These are phyloP conservation scores for Helobdella robusta DNA, from an alignment of 2,888 invertebrate genomes.

Conservation along the genomic window DNA sequence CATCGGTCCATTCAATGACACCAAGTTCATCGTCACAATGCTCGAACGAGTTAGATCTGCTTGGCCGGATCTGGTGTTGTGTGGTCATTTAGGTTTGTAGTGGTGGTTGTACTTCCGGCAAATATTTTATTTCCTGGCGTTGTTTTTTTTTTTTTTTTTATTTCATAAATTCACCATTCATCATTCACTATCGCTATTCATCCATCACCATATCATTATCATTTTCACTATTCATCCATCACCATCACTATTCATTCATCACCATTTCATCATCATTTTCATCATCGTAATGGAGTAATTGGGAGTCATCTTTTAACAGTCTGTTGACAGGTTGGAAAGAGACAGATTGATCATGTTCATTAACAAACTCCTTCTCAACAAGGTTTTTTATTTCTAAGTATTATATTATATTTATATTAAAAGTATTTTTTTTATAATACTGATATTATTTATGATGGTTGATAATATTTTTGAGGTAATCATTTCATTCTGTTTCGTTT, in stretches of 20 bases:
- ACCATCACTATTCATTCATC: neutral
- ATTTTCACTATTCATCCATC: neutral
- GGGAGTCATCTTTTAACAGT: conserved; percentile 54
- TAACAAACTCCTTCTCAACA: conserved; percentile 78
- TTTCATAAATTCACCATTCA: neutral
- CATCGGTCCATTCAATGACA: conserved; percentile 92
- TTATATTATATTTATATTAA: no score
- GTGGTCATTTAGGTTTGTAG: neutral
- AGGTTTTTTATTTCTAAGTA: no score
- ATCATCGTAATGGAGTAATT: neutral
- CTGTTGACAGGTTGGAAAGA: conserved; percentile 75
- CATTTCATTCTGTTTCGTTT: no score
- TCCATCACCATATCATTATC: conserved; percentile 3
- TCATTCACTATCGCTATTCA: neutral
- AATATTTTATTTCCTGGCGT: neutral
- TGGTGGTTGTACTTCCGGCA: neutral
- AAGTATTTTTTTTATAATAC: no score
- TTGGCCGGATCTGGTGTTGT: neutral
- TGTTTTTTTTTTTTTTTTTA: neutral
- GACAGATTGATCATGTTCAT: conserved; percentile 85
- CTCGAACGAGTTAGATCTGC: conserved; percentile 68
- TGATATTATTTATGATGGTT: no score
- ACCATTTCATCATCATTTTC: neutral
- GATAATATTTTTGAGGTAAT: no score
- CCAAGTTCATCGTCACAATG: conserved; percentile 88